Evolutionary conservation across 2,797 vertebrate species (phyloP).

Genomic region (Pseudomugil tenellus): DNA sequence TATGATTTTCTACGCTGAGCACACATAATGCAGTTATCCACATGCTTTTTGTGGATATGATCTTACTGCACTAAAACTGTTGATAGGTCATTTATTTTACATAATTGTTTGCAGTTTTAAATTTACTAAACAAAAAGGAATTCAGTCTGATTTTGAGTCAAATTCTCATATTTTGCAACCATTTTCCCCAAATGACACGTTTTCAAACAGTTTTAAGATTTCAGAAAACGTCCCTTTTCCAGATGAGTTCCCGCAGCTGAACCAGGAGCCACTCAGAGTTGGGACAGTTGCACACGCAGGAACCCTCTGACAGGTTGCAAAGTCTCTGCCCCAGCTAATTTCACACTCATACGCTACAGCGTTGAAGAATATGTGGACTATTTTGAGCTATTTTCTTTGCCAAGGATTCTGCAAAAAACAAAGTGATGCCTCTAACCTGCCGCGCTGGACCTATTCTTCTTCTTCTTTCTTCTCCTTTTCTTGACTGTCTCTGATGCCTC

Average conservation of each 20-base stretch:
- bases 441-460: conserved; percentile 82
- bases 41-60: conserved; percentile 14
- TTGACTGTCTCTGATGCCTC: conserved; percentile 81
- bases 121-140: conserved; percentile 37
- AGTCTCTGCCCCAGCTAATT: conserved; percentile 56
- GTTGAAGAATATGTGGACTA: conserved; percentile 9
- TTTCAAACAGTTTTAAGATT: conserved; percentile 22
- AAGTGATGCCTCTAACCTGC: conserved; percentile 77
- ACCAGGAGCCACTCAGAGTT: conserved; percentile 36
- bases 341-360: conserved; percentile 26
- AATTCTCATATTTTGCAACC: conserved; percentile 27
- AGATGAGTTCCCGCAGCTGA: conserved; percentile 40
- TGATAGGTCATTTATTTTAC: conserved; percentile 27
- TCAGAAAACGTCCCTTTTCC: conserved; percentile 31
- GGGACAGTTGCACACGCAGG: conserved; percentile 32
- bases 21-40: conserved; percentile 24
- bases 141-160: conserved; percentile 36
- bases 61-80: conserved; percentile 53
- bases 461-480: conserved; percentile 94
- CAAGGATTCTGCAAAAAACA: background rate
- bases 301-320: conserved; percentile 62
- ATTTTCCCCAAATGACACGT: conserved; percentile 33
- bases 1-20: conserved; percentile 13
- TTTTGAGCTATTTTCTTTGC: conserved; percentile 44
- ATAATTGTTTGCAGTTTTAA: conserved; percentile 42